Evolutionary conservation across 1,140 invertebrate genomes (phyloP).

Genomic region (Drosophila pectinifera): DNA sequence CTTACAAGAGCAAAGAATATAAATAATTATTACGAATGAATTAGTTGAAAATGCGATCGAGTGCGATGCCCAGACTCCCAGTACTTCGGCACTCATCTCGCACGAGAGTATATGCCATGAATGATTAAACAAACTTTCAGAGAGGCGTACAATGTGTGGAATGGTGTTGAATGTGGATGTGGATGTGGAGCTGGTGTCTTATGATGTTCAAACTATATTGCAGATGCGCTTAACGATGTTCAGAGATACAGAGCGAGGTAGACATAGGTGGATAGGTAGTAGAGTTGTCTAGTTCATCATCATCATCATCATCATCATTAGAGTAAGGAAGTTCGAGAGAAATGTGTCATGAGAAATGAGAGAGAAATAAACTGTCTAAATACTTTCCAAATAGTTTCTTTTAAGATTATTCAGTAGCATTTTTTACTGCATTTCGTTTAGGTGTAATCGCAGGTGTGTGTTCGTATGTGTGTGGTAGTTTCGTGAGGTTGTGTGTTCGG

Average conservation of each 20-base stretch:
- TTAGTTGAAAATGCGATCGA: slow-evolving; percentile 30
- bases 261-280: slow-evolving; percentile 35
- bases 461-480: slow-evolving; percentile 35
- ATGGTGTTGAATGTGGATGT: slow-evolving; percentile 46
- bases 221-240: slow-evolving; percentile 57
- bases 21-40: slow-evolving; percentile 61
- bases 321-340: slow-evolving; percentile 19
- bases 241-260: slow-evolving; percentile 45
- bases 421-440: slow-evolving; percentile 52
- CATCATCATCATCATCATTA: slow-evolving; percentile 35
- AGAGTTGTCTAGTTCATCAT: slow-evolving; percentile 27
- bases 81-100: neutral
- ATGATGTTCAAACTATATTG: slow-evolving; percentile 62
- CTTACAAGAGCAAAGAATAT: slow-evolving; percentile 71
- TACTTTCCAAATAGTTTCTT: slow-evolving; percentile 41
- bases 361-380: slow-evolving; percentile 57
- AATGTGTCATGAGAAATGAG: slow-evolving; percentile 58
- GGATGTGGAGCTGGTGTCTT: slow-evolving; percentile 51
- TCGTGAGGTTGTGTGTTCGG: slow-evolving; percentile 30
- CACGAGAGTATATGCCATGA: slow-evolving; percentile 25
- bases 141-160: slow-evolving; percentile 66
- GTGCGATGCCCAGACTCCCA: neutral
- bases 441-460: slow-evolving; percentile 37
- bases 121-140: slow-evolving; percentile 59
- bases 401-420: slow-evolving; percentile 12